phyloP scores from a whole-genome alignment of 2,888 invertebrate genomes.

The Catocala sponsa region DNA sequence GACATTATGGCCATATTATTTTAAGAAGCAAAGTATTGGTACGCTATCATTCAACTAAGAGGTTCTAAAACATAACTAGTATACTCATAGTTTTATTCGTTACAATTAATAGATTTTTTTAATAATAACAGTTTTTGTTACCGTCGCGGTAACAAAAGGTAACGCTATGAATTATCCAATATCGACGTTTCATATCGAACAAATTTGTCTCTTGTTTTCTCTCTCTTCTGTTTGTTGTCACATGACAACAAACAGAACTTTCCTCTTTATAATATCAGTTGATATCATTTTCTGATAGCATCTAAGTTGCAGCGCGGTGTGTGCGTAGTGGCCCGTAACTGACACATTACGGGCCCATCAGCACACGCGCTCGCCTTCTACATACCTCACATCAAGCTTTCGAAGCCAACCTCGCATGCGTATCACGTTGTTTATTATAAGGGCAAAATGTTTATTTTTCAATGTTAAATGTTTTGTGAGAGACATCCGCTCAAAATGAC shows the following conservation, averaged over 20 bases:
- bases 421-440: conserved; percentile 29
- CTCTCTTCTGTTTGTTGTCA: too few relatives aligned
- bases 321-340: conserved; percentile 15
- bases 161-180: background rate
- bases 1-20: too few relatives aligned
- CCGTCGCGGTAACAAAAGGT: background rate
- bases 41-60: too few relatives aligned
- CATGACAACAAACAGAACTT: conserved; percentile 9
- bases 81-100: too few relatives aligned
- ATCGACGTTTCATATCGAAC: background rate
- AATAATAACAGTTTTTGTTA: too few relatives aligned
- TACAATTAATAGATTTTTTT: too few relatives aligned
- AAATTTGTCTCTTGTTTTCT: too few relatives aligned
- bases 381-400: conserved; percentile 36
- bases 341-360: conserved; percentile 53
- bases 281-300: conserved; percentile 27
- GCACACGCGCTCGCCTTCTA: conserved; percentile 32
- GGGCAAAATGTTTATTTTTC: conserved; percentile 28
- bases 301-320: conserved; percentile 6
- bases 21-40: too few relatives aligned
- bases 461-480: conserved; percentile 16
- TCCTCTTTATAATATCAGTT: conserved; percentile 14
- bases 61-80: too few relatives aligned
- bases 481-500: conserved; percentile 7
- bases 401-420: conserved; percentile 35